Conservation (phyloP, 2,797 vertebrate species). For the Remorina albescens region DNA sequence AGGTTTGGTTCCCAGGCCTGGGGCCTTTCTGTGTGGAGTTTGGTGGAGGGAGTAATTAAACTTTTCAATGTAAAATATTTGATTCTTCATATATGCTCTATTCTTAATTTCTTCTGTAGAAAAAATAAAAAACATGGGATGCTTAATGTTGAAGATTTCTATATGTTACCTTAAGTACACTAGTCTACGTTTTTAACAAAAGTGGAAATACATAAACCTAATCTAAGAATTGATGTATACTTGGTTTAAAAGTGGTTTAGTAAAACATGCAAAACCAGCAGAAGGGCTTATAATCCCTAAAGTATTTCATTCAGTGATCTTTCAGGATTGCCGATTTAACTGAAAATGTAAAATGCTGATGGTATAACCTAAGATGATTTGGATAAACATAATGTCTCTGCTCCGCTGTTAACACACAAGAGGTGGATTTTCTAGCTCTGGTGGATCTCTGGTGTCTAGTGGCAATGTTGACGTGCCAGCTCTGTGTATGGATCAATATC, state of each 20-base stretch:
- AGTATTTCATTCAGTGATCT: constrained; percentile 27
- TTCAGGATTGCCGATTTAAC: constrained; percentile 24
- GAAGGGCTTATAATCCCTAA: constrained; percentile 26
- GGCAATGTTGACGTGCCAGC: constrained; percentile 39
- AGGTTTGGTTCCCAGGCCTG: too few species aligned
- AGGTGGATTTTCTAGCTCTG: not conserved
- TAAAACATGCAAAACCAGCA: constrained; percentile 17
- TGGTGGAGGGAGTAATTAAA: not conserved
- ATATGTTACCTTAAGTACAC: not conserved
- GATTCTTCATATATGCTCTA: not conserved
- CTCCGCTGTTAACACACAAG: not conserved
- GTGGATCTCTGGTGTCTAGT: constrained; percentile 34
- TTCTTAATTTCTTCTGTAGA: not conserved
- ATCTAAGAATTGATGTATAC: constrained; percentile 14
- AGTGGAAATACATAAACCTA: constrained; percentile 1
- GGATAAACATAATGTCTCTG: not conserved
- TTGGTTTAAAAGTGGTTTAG: constrained; percentile 27
- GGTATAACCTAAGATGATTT: not conserved
- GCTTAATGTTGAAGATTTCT: too few species aligned
- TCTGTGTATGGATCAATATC: constrained; percentile 58
- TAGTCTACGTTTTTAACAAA: not conserved
- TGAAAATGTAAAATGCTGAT: constrained; percentile 12
- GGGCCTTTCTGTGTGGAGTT: too few species aligned
- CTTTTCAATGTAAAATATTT: not conserved
- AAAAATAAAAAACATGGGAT: too few species aligned